Base-by-base conservation (phyloP, 2,113 vertebrate species). In the Marcusenius ussheri region DNA sequence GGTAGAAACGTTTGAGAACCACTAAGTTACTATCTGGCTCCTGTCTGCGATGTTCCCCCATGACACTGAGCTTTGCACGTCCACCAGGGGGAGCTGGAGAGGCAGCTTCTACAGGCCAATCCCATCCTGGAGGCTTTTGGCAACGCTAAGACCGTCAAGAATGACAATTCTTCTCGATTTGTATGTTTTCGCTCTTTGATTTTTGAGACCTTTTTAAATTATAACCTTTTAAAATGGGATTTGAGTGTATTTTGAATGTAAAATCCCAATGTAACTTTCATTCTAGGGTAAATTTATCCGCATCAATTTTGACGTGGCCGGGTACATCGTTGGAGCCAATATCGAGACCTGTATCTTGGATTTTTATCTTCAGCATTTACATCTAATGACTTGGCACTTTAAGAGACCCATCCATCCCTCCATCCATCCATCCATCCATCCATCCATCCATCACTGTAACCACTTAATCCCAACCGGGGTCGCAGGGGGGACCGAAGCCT, bases 141-240 rank as follows among this genome's bases (percentile, higher is more conserved):
- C 70, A 98, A 98, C 0, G 97, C 97, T 80, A 98, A 98, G 95
- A 98, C 97, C 0, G 97, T 97, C 62, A 98, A 98, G 93, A 98
- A 98, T 0, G 97, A 98, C 94, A 98, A 98, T 93, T 98, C 97
- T 21, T 98, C 97, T 3, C 94, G 97, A 95, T 98, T 98, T 89
- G 97, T 98, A 95, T 96, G 97, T 93, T 86, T 2, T 45, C 5
- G 31, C 10, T 39, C 2, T n/a, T 17, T 47, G 13, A 27, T 21
- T 5, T 50, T 42, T 88, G 3, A 31, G n/a, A 10, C 77, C 39
- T 56, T 9, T 1, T 11, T 2, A 17, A 39, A 39, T 62, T 53
- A 6, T 53, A 4, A 49, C 56, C 56, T 21, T 31, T 89, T 11
- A 49, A 5, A 35, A 3, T 70, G 10, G 85, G 13, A 42, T 58